Evolutionary conservation across 2,797 vertebrate genomes (phyloP).

Genomic region (Peromyscus eremicus): DNA sequence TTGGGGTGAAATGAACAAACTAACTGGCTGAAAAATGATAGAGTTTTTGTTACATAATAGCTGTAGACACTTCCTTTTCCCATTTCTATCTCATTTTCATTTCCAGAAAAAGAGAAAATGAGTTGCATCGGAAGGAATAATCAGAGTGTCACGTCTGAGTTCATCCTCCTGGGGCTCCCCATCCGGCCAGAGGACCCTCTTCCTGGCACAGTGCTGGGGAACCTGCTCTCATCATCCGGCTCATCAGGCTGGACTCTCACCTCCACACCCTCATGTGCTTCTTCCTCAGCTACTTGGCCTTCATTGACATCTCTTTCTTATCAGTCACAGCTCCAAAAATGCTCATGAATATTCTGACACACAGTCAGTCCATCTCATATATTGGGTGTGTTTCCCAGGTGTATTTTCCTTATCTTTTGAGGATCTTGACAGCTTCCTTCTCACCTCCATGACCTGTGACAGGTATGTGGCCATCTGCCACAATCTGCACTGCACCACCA

Average conservation of each 20-base stretch:
- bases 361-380: constrained; percentile 50
- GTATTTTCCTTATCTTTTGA: constrained; percentile 68
- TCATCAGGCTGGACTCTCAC: constrained; percentile 55
- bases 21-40: neutral
- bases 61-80: neutral
- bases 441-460: constrained; percentile 76
- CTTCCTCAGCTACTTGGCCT: constrained; percentile 74
- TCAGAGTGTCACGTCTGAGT: neutral
- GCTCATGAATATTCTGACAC: constrained; percentile 43
- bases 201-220: constrained; percentile 65
- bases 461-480: constrained; percentile 71
- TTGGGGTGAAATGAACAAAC: neutral
- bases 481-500: constrained; percentile 57
- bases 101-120: neutral
- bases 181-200: neutral
- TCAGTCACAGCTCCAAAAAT: constrained; percentile 69
- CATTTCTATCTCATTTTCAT: neutral
- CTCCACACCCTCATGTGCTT: constrained; percentile 78
- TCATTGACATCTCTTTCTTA: constrained; percentile 69
- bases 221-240: constrained; percentile 75
- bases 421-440: constrained; percentile 74
- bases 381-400: constrained; percentile 55
- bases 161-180: constrained; percentile 75
- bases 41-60: no score
- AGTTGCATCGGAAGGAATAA: neutral